Percentiles rank a stretch among this genome's conserved stretches.
These are phyloP conservation scores for Daboia siamensis DNA, from an alignment of 2,113 vertebrate species.

Conservation along the genomic window DNA sequence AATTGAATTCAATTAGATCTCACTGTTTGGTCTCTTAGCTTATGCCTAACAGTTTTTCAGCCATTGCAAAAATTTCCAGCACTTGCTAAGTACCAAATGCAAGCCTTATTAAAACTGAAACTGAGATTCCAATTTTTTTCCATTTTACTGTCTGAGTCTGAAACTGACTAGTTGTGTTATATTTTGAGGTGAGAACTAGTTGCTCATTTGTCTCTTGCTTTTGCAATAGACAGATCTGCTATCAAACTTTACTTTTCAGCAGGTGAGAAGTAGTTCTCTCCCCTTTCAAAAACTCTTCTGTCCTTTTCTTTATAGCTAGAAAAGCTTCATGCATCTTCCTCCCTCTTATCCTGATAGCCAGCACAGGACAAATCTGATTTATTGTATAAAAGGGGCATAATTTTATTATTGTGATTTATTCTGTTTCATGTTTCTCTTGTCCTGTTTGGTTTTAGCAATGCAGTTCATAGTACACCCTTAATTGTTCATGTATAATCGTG, in stretches of 20 bases:
- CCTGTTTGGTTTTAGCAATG: neutral
- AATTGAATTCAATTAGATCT: neutral
- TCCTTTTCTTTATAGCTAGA: neutral
- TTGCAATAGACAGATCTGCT: neutral
- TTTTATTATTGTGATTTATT: neutral
- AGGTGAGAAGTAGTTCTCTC: neutral
- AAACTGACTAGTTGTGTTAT: neutral
- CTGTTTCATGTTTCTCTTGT: neutral
- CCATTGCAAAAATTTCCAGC: neutral
- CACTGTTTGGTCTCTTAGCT: neutral
- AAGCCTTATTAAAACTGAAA: neutral
- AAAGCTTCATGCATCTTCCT: neutral
- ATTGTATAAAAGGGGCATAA: neutral
- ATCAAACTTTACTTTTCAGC: neutral
- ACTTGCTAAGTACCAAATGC: neutral
- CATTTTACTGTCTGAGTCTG: neutral
- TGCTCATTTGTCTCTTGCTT: neutral
- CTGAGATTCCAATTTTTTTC: neutral
- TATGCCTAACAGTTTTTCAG: neutral
- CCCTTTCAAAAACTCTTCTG: neutral
- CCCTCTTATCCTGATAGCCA: neutral
- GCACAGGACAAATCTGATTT: neutral
- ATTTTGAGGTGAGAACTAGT: neutral
- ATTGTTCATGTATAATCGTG: neutral
- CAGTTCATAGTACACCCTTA: neutral